Conservation (phyloP, 2,113 vertebrate species). For the Vicugna pacos region DNA sequence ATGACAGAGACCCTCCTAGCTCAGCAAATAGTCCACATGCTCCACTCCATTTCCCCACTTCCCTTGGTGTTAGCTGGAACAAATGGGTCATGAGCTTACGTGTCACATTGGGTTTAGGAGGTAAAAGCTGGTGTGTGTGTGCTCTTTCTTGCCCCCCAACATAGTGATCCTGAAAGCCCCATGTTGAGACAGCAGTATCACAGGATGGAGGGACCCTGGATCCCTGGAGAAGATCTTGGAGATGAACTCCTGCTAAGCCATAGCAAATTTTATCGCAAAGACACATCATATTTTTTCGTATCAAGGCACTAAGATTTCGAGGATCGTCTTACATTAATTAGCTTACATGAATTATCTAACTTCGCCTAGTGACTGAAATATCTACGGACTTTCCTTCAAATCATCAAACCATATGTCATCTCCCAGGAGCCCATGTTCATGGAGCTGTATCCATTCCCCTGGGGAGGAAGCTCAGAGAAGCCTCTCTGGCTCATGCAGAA, state of each 20-base stretch:
- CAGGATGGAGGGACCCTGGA: background rate
- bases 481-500: background rate
- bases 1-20: background rate
- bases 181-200: background rate
- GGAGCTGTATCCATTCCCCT: background rate
- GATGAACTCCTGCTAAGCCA: background rate
- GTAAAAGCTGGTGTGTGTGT: background rate
- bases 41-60: background rate
- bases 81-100: background rate
- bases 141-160: background rate
- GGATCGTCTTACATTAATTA: background rate
- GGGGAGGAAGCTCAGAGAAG: background rate
- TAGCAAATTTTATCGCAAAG: background rate
- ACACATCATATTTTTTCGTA: background rate
- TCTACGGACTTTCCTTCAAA: background rate
- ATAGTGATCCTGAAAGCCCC: background rate
- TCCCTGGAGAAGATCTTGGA: background rate
- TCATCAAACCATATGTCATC: background rate
- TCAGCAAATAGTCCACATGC: background rate
- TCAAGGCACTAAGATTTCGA: background rate
- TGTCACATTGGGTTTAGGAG: background rate
- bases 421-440: background rate
- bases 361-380: background rate
- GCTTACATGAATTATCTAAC: background rate
- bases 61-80: background rate